Percentiles rank a stretch among this genome's conserved stretches.
phyloP scores from a whole-genome alignment of 2,113 vertebrate genomes.

The Calidris pugnax region DNA sequence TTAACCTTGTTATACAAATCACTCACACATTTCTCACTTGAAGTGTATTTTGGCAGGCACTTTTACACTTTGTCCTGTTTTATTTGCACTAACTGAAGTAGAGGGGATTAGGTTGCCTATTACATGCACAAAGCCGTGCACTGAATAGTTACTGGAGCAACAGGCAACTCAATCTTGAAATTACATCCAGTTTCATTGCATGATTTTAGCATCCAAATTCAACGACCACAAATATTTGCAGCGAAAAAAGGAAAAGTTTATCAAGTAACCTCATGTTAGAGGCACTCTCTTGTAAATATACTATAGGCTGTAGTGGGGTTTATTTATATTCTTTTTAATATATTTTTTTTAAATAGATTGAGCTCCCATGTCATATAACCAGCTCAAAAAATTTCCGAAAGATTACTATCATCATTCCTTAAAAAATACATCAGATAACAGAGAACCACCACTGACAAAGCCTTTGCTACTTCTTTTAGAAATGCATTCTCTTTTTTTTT shows the following conservation, averaged over 20 bases:
- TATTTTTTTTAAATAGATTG: neutral
- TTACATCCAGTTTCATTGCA: neutral
- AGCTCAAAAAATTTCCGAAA: neutral
- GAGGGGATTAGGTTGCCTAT: neutral
- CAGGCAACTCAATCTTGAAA: neutral
- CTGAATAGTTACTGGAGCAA: neutral
- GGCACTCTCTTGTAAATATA: neutral
- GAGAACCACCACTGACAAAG: conserved; percentile 12
- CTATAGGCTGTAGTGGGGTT: neutral
- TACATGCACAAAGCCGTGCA: neutral
- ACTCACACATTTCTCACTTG: neutral
- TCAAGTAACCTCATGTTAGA: neutral
- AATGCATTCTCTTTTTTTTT: neutral
- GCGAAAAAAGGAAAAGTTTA: neutral
- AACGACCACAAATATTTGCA: neutral
- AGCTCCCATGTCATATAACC: neutral
- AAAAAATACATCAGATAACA: neutral
- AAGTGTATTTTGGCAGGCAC: neutral
- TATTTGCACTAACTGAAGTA: neutral
- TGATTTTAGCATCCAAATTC: neutral
- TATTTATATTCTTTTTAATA: neutral
- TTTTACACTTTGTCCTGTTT: neutral
- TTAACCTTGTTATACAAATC: conserved; percentile 1
- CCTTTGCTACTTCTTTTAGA: neutral
- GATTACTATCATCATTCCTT: neutral